phyloP scores from a whole-genome alignment of 2,113 vertebrate genomes.

The Cisticola juncidis region DNA sequence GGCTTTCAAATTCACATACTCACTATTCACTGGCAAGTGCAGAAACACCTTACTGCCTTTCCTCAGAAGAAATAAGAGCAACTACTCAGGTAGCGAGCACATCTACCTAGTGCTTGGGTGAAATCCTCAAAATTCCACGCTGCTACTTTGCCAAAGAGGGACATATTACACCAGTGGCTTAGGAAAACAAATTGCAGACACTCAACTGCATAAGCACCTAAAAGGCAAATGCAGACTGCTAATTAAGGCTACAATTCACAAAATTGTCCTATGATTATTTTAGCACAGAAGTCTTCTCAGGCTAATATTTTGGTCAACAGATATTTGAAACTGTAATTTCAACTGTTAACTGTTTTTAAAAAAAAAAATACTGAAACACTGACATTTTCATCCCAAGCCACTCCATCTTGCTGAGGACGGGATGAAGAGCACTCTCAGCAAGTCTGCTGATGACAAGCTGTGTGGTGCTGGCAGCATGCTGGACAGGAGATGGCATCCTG shows the following conservation, averaged over 20 bases:
- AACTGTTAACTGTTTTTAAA: neutral
- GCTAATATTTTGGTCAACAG: neutral
- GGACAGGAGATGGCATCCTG: neutral
- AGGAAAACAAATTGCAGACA: neutral
- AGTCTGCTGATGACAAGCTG: neutral
- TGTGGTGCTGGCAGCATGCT: accelerated
- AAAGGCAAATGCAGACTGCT: neutral
- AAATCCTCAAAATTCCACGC: neutral
- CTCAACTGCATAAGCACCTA: neutral
- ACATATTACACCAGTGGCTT: neutral
- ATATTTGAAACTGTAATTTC: neutral
- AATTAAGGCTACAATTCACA: neutral
- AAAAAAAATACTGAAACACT: neutral
- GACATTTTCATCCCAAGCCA: neutral
- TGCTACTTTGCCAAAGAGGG: neutral
- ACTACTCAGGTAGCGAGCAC: neutral
- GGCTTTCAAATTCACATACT: neutral
- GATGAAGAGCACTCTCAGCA: neutral
- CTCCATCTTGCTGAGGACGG: accelerated
- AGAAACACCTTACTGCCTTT: neutral
- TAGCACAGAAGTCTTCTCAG: neutral
- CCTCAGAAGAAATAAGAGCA: neutral
- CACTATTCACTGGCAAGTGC: neutral
- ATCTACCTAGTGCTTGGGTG: neutral
- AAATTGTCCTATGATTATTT: neutral